These are phyloP conservation scores for Euglossa dilemma DNA, from an alignment of 1,140 invertebrate genomes.

Conservation along the genomic window DNA sequence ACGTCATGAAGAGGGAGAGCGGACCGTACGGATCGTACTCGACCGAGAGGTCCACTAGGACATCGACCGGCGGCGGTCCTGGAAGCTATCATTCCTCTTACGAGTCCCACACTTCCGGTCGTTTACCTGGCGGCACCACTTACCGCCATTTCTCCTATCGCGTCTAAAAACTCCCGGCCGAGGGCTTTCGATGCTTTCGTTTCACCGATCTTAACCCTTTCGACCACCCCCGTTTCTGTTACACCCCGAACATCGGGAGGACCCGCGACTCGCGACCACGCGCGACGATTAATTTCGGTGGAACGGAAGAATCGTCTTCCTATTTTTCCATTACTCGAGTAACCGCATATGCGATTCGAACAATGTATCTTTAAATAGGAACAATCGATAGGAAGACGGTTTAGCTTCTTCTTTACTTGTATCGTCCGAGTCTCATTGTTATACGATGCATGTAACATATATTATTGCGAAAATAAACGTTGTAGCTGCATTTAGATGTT, in stretches of 20 bases:
- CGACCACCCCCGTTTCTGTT: not conserved
- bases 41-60: conserved; percentile 87
- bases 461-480: not conserved
- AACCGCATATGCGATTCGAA: not conserved
- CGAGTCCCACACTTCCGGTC: conserved; percentile 88
- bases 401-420: not conserved
- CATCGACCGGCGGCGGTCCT: conserved; percentile 86
- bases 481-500: conserved; percentile 43
- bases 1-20: conserved; percentile 86
- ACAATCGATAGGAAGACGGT: conserved; percentile 16
- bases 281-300: conserved; percentile 11
- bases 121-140: conserved; percentile 89
- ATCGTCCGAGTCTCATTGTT: conserved; percentile 5
- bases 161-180: conserved; percentile 85
- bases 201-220: conserved; percentile 16
- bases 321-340: not conserved
- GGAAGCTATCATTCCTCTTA: conserved; percentile 90
- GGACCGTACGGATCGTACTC: conserved; percentile 86
- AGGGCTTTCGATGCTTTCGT: conserved; percentile 33
- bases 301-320: conserved; percentile 23
- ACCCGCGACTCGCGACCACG: not conserved
- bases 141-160: conserved; percentile 93
- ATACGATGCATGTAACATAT: conserved; percentile 11
- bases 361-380: not conserved
- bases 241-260: no score